Evolutionary conservation across 2,888 invertebrate species (phyloP).

Genomic region (Netelia melanura): DNA sequence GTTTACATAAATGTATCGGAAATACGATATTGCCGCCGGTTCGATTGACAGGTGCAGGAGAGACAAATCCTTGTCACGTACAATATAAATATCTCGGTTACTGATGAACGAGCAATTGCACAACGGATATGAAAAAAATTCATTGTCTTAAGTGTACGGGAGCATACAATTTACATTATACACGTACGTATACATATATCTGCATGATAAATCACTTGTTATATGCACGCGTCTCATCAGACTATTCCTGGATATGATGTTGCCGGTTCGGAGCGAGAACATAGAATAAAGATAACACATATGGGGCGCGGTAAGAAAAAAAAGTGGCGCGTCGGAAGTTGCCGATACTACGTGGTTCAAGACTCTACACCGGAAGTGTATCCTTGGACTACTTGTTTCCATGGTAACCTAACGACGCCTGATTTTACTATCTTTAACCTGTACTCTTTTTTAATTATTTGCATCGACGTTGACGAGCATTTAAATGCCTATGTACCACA

Average conservation of each 20-base stretch:
- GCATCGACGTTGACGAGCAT: slow-evolving; percentile 20
- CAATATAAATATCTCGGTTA: not conserved
- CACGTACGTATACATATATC: slow-evolving; percentile 17
- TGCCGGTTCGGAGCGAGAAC: slow-evolving; percentile 33
- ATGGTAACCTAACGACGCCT: slow-evolving; percentile 32
- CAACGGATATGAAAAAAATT: no score
- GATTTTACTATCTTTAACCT: slow-evolving; percentile 46
- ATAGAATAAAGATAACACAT: slow-evolving; percentile 14
- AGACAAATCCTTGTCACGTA: not conserved
- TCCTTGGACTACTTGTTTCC: slow-evolving; percentile 27
- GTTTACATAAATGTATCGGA: not conserved
- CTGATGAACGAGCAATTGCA: not conserved
- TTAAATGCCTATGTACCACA: not conserved
- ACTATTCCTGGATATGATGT: slow-evolving; percentile 60
- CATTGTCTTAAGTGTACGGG: slow-evolving; percentile 10
- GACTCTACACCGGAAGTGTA: slow-evolving; percentile 30
- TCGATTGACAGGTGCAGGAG: not conserved
- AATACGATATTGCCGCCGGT: not conserved
- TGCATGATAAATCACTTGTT: slow-evolving; percentile 40
- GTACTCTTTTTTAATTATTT: slow-evolving; percentile 13
- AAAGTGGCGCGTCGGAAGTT: slow-evolving; percentile 51
- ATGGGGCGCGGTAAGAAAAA: not conserved
- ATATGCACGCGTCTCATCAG: slow-evolving; percentile 14
- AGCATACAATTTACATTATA: not conserved
- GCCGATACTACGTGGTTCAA: slow-evolving; percentile 41